Percentiles rank a stretch among this genome's conserved stretches.
phyloP scores from a whole-genome alignment of 2,888 invertebrate genomes.

The Norana najaformis region DNA sequence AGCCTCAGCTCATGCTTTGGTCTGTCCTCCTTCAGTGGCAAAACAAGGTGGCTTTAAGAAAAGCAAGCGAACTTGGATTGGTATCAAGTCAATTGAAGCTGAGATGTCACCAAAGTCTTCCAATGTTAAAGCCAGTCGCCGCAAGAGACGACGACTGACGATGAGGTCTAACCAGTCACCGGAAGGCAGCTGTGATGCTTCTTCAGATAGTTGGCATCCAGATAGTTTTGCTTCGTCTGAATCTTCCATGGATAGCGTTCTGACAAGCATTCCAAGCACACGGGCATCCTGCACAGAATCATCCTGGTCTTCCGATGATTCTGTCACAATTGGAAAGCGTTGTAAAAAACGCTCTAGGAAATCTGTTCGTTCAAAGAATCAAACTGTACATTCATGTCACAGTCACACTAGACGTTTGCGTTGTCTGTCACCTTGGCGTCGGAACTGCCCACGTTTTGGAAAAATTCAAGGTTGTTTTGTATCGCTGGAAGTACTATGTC shows the following conservation, averaged over 20 bases:
- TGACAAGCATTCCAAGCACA: background rate
- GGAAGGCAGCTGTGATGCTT: conserved; percentile 8
- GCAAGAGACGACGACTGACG: conserved; percentile 17
- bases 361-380: background rate
- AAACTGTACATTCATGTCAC: background rate
- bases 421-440: background rate
- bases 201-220: conserved; percentile 16
- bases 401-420: background rate
- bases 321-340: conserved; percentile 15
- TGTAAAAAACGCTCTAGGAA: background rate
- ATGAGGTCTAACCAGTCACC: conserved; percentile 10
- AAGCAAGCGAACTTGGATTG: background rate
- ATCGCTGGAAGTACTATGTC: background rate
- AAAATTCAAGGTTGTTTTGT: background rate
- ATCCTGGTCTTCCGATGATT: background rate
- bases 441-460: background rate
- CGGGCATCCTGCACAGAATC: background rate
- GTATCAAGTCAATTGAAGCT: conserved; percentile 17
- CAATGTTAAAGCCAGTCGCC: background rate
- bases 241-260: background rate
- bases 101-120: conserved; percentile 14
- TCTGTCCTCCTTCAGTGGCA: background rate
- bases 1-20: background rate
- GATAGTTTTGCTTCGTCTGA: background rate
- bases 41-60: background rate